Base-by-base conservation (phyloP, 2,888 invertebrate species). In the Drosophila helvetica region DNA sequence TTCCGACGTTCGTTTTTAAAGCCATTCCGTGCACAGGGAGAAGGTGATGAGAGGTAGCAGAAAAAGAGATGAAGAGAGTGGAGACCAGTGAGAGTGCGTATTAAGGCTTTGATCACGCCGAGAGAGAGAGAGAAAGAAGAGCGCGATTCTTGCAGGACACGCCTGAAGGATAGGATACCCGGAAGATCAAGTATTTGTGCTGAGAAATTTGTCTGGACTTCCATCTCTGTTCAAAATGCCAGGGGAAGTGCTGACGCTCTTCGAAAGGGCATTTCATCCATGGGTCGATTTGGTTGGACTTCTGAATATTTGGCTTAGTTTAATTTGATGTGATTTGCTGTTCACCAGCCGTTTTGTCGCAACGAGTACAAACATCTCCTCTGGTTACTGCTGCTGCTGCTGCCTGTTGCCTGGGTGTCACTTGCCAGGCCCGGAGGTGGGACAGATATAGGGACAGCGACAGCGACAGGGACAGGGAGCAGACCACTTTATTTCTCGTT, bases 401-500 rank as follows among this genome's bases (percentile, higher is more conserved):
- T 55, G 38, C n/a, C 12, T 12, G 25, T 33, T 42, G 12, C 18
- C 17, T 33, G 12, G 33, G 12, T 33, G 33, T 33, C 33, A 33
- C 12, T 12, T 12, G 33, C 33, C 12, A 5, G 12, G 12, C 33
- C 12, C 12, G 33, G 33, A 12, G 55, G 15, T n/a, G 25, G 12
- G 4, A 4, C 5, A 22, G 22, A 5, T 22, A 4, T 4, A 5
- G 22, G 22, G 22, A 22, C 22, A 22, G 1, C 22, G 22, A 33
- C 33, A 51, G 60, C 38, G 25, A 45, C 45, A 25, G 45, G 12
- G 33, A 2, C 17, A 25, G n/a, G 38, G 22, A 47, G 12, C 42
- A 52, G 59, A 10, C 25, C 54, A 66, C 65, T 66, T 63, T 54
- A 66, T 66, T 55, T 66, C 52, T 55, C 48, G 62, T 63, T 65